Evolutionary conservation across 2,797 vertebrate genomes (phyloP), one percentile per base, ranked within the genome.

Genomic region (Centroberyx gerrardi): DNA sequence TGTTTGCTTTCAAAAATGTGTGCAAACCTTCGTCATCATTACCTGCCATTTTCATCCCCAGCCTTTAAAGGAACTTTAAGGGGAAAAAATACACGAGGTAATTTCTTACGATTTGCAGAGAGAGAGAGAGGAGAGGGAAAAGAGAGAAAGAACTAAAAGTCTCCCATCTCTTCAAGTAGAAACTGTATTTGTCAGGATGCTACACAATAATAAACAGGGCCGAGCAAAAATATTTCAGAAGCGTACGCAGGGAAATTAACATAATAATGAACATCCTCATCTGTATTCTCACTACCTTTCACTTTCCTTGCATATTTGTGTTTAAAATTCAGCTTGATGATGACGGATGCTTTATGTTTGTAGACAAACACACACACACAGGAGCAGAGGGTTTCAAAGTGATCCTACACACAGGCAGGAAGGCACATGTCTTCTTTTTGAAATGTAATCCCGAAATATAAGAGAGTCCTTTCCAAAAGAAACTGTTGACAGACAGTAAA

Each of bases 11-110:
- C 52, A 89, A 89, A 92, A 96, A 96, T 95, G 92, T 93, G 94
- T 94, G 94, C 94, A 93, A 95, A 95, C 96, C 96, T 97, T 96
- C 97, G 97, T 98, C 97, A 98, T 95, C 84, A 85, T 96, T 95
- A 96, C 96, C 96, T 96, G 96, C 92, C 84, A 93, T 96, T 95
- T 91, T 60, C 93, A 94, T 94, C 90, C 87, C 67, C 28, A 4
- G 67, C 73, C 84, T 93, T 90, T 91, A 91, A 92, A 92, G 80
- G 76, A 86, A 90, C 71, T 90, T 91, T 84, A 76, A 40, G 60
- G 61, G 72, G 83, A 90, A 93, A 91, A 90, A 87, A 36, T 84
- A 95, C 92, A 95, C 93, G 87, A 83, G 49, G 54, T 74, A 0
- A 92, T 95, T 96, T 95, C 93, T 90, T 80, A 78, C 44, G 64